Percentiles rank a stretch among this genome's conserved stretches.
Conservation (phyloP, 2,113 vertebrate genomes). For the Isurus oxyrinchus region DNA sequence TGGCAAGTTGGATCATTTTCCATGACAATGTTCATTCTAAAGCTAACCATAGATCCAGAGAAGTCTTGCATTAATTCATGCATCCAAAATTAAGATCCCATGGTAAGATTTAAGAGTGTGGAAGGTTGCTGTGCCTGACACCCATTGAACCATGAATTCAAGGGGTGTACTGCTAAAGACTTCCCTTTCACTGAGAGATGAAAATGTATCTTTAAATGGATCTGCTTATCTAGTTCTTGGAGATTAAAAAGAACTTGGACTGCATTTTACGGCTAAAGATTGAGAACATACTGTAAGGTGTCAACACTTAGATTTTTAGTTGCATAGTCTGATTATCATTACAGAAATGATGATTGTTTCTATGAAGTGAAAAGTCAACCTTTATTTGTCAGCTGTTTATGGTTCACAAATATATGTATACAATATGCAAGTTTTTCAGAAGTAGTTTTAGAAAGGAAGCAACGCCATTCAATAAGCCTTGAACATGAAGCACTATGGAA, state of each 20-base stretch:
- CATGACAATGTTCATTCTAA: neutral
- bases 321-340: neutral
- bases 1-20: neutral
- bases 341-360: neutral
- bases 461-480: neutral
- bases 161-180: neutral
- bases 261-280: neutral
- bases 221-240: neutral
- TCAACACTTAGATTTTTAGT: neutral
- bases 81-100: neutral
- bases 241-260: neutral
- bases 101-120: neutral
- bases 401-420: neutral
- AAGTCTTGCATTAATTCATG: neutral
- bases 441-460: neutral
- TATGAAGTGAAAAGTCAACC: neutral
- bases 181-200: neutral
- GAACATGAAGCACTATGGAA: neutral
- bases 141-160: neutral
- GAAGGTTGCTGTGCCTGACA: neutral
- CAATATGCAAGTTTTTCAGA: neutral
- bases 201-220: neutral
- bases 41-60: neutral
- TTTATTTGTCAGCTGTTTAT: neutral
- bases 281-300: neutral